Conservation (phyloP, 2,797 vertebrate genomes). For the Falco peregrinus region DNA sequence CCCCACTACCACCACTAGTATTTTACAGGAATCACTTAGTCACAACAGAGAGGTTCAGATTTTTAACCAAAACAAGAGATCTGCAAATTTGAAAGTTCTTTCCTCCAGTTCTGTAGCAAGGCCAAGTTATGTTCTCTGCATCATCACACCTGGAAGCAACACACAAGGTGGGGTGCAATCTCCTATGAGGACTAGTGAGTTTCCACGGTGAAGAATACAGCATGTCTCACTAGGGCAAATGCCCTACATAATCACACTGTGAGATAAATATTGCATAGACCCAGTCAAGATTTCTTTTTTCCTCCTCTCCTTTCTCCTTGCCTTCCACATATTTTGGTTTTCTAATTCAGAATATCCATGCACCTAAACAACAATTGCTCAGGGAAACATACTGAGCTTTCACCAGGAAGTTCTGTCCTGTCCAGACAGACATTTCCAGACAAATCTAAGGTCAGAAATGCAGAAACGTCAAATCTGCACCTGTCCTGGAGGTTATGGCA, state of each 20-base stretch:
- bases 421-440: background rate
- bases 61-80: constrained; percentile 50
- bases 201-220: background rate
- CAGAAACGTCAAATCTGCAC: background rate
- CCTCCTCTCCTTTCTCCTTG: background rate
- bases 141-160: background rate
- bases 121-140: background rate
- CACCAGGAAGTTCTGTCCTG: background rate
- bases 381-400: background rate
- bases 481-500: background rate
- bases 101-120: background rate
- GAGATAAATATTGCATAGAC: background rate
- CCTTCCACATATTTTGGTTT: background rate
- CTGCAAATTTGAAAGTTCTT: background rate
- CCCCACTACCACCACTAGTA: background rate
- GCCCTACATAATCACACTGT: background rate
- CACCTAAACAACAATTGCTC: background rate
- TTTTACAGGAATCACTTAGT: constrained; percentile 36
- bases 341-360: background rate
- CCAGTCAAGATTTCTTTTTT: background rate
- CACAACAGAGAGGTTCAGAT: background rate
- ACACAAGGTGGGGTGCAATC: background rate
- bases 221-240: background rate
- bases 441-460: background rate
- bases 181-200: background rate